Evolutionary conservation across 2,113 vertebrate genomes (phyloP).

Genomic region (Corythornis cristatus): DNA sequence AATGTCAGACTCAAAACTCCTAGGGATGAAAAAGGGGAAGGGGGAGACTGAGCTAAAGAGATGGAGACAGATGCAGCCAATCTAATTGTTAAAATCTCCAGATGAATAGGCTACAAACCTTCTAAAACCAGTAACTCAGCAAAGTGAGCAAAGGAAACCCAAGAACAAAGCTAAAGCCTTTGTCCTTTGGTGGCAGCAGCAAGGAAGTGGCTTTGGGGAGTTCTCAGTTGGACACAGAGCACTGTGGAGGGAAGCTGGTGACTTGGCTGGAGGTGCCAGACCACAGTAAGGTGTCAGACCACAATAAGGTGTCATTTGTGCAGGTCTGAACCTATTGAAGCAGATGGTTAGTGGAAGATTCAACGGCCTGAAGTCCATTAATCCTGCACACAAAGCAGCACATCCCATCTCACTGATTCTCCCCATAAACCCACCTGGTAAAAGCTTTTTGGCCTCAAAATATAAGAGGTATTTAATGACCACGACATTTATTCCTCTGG

Average conservation of each 20-base stretch:
- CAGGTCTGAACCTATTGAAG: not conserved
- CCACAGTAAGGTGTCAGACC: not conserved
- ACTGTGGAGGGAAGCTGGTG: not conserved
- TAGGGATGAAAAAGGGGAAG: not conserved
- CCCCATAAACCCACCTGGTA: not conserved
- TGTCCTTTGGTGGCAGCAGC: not conserved
- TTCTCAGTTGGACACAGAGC: not conserved
- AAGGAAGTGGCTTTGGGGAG: not conserved
- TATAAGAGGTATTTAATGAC: not conserved
- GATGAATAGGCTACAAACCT: fast-evolving
- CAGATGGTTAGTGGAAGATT: not conserved
- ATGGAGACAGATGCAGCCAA: not conserved
- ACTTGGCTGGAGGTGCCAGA: not conserved
- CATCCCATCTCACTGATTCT: not conserved
- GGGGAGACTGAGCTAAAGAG: not conserved
- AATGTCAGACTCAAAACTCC: not conserved
- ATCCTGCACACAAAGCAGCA: not conserved
- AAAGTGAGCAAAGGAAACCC: not conserved
- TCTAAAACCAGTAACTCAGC: not conserved
- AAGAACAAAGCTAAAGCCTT: too few relatives aligned
- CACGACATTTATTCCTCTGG: not conserved
- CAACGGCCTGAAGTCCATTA: too few relatives aligned
- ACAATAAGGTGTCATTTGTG: too few relatives aligned
- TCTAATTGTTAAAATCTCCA: not conserved
- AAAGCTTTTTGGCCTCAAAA: not conserved